Evolutionary conservation across 1,140 invertebrate genomes (phyloP), one percentile per base, ranked within the genome.

Genomic region (Bombus impatiens): DNA sequence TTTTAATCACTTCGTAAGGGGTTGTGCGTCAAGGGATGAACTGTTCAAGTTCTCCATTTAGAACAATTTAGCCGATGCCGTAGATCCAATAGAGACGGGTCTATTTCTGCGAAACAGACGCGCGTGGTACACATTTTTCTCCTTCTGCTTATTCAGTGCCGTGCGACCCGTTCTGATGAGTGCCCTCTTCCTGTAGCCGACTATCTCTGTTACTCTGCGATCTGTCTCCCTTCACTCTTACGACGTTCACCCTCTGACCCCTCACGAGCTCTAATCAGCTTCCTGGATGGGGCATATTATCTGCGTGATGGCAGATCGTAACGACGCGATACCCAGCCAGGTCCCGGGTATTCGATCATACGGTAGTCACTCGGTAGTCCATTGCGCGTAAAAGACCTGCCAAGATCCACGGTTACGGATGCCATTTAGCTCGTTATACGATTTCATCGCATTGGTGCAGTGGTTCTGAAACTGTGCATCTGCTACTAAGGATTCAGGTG

Each of bases 211-310:
- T 86, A 84, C 87, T 80, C 91, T 70, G 78, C 18, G 62, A 32
- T 47, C 44, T 37, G 70, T 57, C 80, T 74, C 62, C 82, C 76
- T 78, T 82, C 62, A 22, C 82, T 77, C 88, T 83, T 84, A 84
- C 89, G 80, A 57, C 59, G 44, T 32, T 74, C 87, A 88, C 87
- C 89, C 87, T 78, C 74, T 79, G 79, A 65, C 86, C 59, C 62
- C 83, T 85, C 84, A 32, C 84, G 75, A n/a, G 44, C 76, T 87
- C 81, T 91, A 91, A 91, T 91, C 90, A 92, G 90, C 92, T 94
- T 94, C 94, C 93, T 94, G 92, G 87, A 93, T 93, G 93, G 93
- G 93, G 93, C 91, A 92, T 86, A 94, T 94, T 93, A 94, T 94
- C 93, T 91, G 92, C 90, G 91, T 93, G 93, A 94, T 94, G 93